These are phyloP conservation scores for Hypsopygia costalis DNA, from an alignment of 2,888 invertebrate species.

Conservation along the genomic window DNA sequence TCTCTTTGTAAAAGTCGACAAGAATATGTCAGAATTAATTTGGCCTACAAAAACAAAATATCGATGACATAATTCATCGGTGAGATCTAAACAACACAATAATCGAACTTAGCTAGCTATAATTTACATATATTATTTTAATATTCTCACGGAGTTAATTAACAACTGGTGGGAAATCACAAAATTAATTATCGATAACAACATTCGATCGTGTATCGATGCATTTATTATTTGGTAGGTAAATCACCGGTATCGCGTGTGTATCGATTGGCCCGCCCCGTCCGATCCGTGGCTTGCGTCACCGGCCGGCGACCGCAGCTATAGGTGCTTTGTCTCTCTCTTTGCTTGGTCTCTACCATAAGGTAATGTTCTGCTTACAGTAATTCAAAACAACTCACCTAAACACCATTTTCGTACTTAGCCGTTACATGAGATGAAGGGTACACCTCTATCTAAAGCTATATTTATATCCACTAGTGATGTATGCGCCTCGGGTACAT, in stretches of 20 bases:
- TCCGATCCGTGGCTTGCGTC: slow-evolving; percentile 9
- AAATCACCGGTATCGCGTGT: slow-evolving; percentile 36
- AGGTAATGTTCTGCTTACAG: too few species aligned
- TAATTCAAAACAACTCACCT: too few species aligned
- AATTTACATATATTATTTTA: slow-evolving; percentile 15
- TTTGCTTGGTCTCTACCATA: not conserved
- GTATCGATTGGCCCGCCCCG: slow-evolving; percentile 38
- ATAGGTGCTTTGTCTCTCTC: not conserved
- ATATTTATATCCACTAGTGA: too few species aligned
- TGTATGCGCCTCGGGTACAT: too few species aligned
- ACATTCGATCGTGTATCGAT: slow-evolving; percentile 29
- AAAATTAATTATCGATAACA: slow-evolving; percentile 39
- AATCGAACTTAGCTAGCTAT: not conserved
- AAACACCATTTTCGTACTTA: too few species aligned
- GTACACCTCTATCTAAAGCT: too few species aligned
- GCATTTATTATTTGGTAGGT: slow-evolving; percentile 38
- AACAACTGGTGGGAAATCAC: slow-evolving; percentile 28
- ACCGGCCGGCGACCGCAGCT: not conserved
- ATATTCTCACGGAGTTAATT: slow-evolving; percentile 36
- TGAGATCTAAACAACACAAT: not conserved
- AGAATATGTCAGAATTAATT: too few species aligned
- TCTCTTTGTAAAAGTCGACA: too few species aligned
- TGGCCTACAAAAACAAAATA: too few species aligned
- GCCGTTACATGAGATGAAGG: too few species aligned
- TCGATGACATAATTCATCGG: not conserved